Evolutionary conservation across 2,113 vertebrate genomes (phyloP).

Genomic region (Melanostigma gelatinosum): DNA sequence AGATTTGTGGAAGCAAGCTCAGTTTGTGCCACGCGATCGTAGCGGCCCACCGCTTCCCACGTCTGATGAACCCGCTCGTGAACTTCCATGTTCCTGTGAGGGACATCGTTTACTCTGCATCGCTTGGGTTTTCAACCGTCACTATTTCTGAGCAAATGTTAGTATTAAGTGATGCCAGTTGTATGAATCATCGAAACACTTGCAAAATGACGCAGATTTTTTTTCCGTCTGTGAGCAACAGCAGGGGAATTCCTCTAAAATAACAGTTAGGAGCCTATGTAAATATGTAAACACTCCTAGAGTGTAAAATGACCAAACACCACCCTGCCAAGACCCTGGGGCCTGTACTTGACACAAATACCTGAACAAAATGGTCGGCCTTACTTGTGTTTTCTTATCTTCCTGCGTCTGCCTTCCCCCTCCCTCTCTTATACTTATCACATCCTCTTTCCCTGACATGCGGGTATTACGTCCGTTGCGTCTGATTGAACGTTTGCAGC

Average conservation of each 20-base stretch:
- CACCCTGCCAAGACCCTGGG: slow-evolving; percentile 51
- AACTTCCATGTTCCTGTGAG: slow-evolving; percentile 39
- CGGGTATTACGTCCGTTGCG: slow-evolving; percentile 55
- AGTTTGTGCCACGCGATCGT: slow-evolving; percentile 33
- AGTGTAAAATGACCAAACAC: slow-evolving; percentile 64
- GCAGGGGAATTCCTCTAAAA: slow-evolving; percentile 64
- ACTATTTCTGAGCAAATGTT: slow-evolving; percentile 18
- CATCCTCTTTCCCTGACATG: slow-evolving; percentile 62
- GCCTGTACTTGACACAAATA: slow-evolving; percentile 59
- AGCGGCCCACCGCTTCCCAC: slow-evolving; percentile 13
- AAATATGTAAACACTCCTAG: slow-evolving; percentile 70
- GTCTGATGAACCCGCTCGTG: slow-evolving; percentile 27
- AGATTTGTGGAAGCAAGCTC: slow-evolving; percentile 39
- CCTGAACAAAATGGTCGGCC: slow-evolving; percentile 56
- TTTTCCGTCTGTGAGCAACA: slow-evolving; percentile 57
- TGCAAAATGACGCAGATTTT: slow-evolving; percentile 6
- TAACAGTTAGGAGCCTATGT: slow-evolving; percentile 51
- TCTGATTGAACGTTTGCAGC: slow-evolving; percentile 29
- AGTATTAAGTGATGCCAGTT: slow-evolving; percentile 35
- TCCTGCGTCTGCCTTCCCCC: slow-evolving; percentile 51
- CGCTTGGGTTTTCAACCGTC: not conserved
- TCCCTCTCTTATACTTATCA: slow-evolving; percentile 53
- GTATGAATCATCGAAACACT: slow-evolving; percentile 47
- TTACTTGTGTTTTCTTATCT: slow-evolving; percentile 68
- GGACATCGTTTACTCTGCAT: slow-evolving; percentile 5